Conservation (phyloP, 2,113 vertebrate species). For the Atractosteus spatula region DNA sequence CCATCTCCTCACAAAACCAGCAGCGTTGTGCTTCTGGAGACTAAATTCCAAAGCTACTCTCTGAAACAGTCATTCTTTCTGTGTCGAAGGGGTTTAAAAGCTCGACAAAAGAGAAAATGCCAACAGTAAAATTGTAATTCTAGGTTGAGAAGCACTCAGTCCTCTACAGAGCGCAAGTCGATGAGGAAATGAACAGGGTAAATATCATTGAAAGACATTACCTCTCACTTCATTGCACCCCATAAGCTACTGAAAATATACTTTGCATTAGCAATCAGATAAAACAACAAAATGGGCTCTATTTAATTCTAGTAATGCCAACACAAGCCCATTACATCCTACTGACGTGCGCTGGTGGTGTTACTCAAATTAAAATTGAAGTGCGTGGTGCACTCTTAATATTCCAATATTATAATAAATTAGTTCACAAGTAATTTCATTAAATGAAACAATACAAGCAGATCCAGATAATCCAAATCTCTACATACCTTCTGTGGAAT, state of each 20-base stretch:
- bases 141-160: too few relatives aligned
- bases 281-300: conserved; percentile 8
- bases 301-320: conserved; percentile 19
- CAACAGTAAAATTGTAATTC: conserved; percentile 3
- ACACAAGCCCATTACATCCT: neutral
- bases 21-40: too few relatives aligned
- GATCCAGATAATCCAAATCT: conserved; percentile 28
- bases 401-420: conserved; percentile 29
- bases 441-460: conserved; percentile 26
- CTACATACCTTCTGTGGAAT: neutral
- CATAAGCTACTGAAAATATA: conserved; percentile 9
- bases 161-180: too few relatives aligned
- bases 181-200: conserved; percentile 14
- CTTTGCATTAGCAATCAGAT: conserved; percentile 24
- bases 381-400: conserved; percentile 6
- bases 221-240: conserved; percentile 12
- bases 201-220: conserved; percentile 4
- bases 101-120: conserved; percentile 1
- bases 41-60: too few relatives aligned
- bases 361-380: conserved; percentile 22
- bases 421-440: conserved; percentile 31
- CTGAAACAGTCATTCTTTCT: neutral
- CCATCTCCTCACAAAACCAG: too few relatives aligned
- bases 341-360: neutral
- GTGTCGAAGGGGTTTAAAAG: neutral